Percentiles rank a stretch among this genome's conserved stretches.
Conservation (phyloP, 2,797 vertebrate species). For the Falco novaeseelandiae region DNA sequence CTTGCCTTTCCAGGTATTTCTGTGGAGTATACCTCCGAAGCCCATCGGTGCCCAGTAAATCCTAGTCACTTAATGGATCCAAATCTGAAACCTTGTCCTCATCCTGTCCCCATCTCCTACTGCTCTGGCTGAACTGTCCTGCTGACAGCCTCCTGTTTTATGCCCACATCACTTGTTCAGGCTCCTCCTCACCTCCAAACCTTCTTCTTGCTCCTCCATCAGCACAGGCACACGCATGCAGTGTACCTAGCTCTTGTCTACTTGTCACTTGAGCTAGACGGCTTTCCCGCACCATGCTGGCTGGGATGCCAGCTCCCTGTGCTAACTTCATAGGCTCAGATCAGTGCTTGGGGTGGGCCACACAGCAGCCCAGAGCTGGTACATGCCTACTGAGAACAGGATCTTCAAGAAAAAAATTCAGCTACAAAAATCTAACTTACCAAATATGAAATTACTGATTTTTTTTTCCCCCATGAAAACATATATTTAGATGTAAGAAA, state of each 20-base stretch:
- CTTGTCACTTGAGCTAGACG: neutral
- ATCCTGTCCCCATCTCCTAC: neutral
- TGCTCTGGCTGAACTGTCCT: neutral
- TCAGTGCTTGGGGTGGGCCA: fast-evolving
- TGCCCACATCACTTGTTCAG: fast-evolving
- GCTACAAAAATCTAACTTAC: neutral
- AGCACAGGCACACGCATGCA: fast-evolving
- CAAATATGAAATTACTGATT: neutral
- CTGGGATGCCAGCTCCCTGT: neutral
- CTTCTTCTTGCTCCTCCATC: neutral
- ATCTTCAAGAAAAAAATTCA: neutral
- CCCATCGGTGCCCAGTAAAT: neutral
- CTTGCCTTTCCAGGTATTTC: neutral
- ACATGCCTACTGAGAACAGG: neutral
- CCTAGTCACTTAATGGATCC: neutral
- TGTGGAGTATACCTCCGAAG: neutral
- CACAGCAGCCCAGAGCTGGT: neutral
- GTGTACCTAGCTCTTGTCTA: neutral
- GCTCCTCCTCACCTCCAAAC: neutral
- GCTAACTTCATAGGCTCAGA: neutral
- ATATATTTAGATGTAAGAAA: neutral
- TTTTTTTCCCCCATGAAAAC: neutral
- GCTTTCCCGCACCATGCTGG: neutral
- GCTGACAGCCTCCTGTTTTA: neutral
- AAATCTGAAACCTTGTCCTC: neutral